Evolutionary conservation across 2,113 vertebrate species (phyloP), one percentile per base, ranked within the genome.

Genomic region (Glaucomys volans): DNA sequence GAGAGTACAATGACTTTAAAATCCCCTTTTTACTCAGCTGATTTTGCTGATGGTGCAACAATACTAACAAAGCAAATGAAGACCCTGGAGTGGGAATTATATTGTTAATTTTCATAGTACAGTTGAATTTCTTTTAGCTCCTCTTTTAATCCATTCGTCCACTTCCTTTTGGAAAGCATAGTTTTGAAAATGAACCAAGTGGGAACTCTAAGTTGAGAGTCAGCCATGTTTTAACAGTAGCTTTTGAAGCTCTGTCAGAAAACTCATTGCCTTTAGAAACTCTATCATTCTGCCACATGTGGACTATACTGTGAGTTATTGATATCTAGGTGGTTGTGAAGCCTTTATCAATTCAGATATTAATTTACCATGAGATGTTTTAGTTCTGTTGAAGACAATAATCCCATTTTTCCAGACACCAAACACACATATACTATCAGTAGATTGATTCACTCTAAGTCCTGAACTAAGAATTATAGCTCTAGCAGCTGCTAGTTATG

Each of bases 101-200:
- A 37, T 79, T 57, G 57, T 87, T 91, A 87, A 74, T 95, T n/a
- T n/a, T n/a, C n/a, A n/a, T n/a, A n/a, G n/a, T n/a, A n/a, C n/a
- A n/a, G n/a, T n/a, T n/a, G n/a, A n/a, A n/a, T n/a, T n/a, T n/a
- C n/a, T n/a, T n/a, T n/a, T n/a, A n/a, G n/a, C n/a, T n/a, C n/a
- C n/a, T n/a, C n/a, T n/a, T n/a, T n/a, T n/a, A n/a, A n/a, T n/a
- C n/a, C n/a, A n/a, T n/a, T n/a, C n/a, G n/a, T n/a, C n/a, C n/a
- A n/a, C n/a, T n/a, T n/a, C n/a, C n/a, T n/a, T 95, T 85, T 59
- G 42, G 40, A 32, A 91, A 59, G 40, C 7, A 20, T 71, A 40
- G 20, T 30, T 82, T 89, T 83, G n/a, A 69, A 90, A 90, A 69
- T 62, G 40, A 84, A 69, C 59, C 18, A 94, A 94, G 57, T 37